Evolutionary conservation across 2,113 vertebrate species (phyloP), one percentile per base, ranked within the genome.

Genomic region (Urocolius indicus): DNA sequence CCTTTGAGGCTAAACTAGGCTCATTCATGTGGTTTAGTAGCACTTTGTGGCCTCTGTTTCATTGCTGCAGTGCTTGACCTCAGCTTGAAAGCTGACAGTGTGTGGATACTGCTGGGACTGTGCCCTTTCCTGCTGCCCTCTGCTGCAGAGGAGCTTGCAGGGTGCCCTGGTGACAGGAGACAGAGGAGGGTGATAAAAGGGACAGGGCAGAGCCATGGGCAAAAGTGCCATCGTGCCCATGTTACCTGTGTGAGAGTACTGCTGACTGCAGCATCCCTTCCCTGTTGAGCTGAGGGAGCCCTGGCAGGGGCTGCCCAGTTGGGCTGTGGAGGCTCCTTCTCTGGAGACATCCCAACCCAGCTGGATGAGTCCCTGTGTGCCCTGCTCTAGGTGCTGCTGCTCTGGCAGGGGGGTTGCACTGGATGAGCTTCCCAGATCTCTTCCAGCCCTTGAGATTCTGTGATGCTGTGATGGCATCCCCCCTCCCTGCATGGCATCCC

Each of bases 221-320:
- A 78, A 8, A 61, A 24, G 24, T 24, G 32, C 12, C 26, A 3
- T 41, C 15, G 1, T 34, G 34, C 30, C 13, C 17, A 0, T 14
- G 12, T 43, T 24, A 2, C 5, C 45, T n/a, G n/a, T 7, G 0
- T 29, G 30, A 11, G 34, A 29, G 19, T 16, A 4, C 16, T 24
- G n/a, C 16, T 65, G 7, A 7, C 46, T 30, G 22, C 34, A 43
- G 59, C 3, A 1, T 66, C 67, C 38, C 38, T 41, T 41, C 38
- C 38, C 38, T 41, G 38, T 41, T 41, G 38, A 41, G 38, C 9
- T 41, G 38, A 41, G 38, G 38, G 38, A 41, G 38, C 38, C 38
- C 38, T 41, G 38, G 38, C 38, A 41, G 38, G 38, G 38, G 38
- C 38, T 41, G 38, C 38, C 38, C 38, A 41, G 38, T 10, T 41